Base-by-base conservation (phyloP, 1,140 invertebrate species). In the Nixonia krombeini region DNA sequence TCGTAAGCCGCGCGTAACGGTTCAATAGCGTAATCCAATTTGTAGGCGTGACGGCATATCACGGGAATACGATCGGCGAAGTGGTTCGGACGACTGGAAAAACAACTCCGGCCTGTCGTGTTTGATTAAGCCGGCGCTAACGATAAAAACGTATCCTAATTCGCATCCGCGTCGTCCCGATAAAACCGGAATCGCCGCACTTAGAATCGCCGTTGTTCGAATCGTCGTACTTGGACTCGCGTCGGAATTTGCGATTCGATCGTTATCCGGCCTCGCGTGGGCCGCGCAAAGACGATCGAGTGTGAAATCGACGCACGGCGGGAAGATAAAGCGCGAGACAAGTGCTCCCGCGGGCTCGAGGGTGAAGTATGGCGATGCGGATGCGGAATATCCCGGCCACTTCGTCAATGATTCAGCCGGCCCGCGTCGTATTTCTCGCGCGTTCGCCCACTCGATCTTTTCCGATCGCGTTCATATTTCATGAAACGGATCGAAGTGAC, bases 311-410 rank as follows among this genome's bases (percentile, higher is more conserved):
- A 49, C 38, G 45, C 42, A 53, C 47, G 50, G 18, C 37, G 50
- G 12, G 13, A 53, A 55, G 50, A 62, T 62, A 62, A 62, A 62
- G 52, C 50, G 50, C 49, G 42, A 42, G 50, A 53, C 46, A 59
- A 59, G 40, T 59, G 40, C 47, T 59, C 56, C 56, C 56, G 31
- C 17, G 44, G 26, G 23, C 25, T 41, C 37, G 35, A 53, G 9
- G 26, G 18, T 42, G 17, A 44, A 21, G 9, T 23, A 53, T 56
- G 53, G 31, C 44, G 50, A 49, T 50, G n/a, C n/a, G n/a, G n/a
- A 26, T n/a, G 35, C n/a, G n/a, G n/a, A n/a, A n/a, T n/a, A n/a
- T n/a, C n/a, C n/a, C n/a, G n/a, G n/a, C 16, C 8, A n/a, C 38
- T 41, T 53, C 18, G 44, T 46, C 35, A 59, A 63, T 63, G 49